Evolutionary conservation across 2,113 vertebrate species (phyloP), one percentile per base, ranked within the genome.

Genomic region (Aphelocoma coerulescens): DNA sequence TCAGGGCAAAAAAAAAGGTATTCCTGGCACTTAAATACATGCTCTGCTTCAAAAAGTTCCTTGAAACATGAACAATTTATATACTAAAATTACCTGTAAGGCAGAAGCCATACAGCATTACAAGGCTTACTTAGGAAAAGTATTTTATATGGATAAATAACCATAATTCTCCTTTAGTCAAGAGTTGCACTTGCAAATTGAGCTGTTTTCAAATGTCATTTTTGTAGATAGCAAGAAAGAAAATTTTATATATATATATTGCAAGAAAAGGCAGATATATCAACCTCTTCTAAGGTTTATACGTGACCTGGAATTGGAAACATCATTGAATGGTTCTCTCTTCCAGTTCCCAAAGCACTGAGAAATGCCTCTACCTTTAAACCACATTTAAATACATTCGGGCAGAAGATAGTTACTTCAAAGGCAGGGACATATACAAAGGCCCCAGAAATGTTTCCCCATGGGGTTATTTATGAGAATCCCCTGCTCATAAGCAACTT

Each of bases 1-100:
- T 13, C 4, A 23, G 9, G 8, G 9, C 1, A 62, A 33, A 66
- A 3, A 35, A 39, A 48, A 18, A 6, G 0, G 6, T 10, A 68
- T 52, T 37, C 12, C 30, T 63, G 26, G 15, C 19, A 67, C 28
- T 63, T 46, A 55, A 75, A 63, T 3, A 3, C 4, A 69, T 3
- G 6, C n/a, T 49, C 71, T n/a, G 10, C 26, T 62, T 52, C n/a
- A 82, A n/a, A 12, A 88, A 35, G 37, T 62, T 58, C 46, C 32
- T 65, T 16, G 23, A 26, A 52, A 71, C 22, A 16, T 9, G 8
- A 71, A 71, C 52, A 72, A 68, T 20, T 55, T 23, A 21, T 24
- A 13, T 7, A 37, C 8, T 30, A 12, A 65, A 77, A 74, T 35
- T 3, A 78, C 37, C 4, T 18, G 19, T 22, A 41, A 67, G 54